Evolutionary conservation across 2,113 vertebrate species (phyloP).

Genomic region (Octodon degus): DNA sequence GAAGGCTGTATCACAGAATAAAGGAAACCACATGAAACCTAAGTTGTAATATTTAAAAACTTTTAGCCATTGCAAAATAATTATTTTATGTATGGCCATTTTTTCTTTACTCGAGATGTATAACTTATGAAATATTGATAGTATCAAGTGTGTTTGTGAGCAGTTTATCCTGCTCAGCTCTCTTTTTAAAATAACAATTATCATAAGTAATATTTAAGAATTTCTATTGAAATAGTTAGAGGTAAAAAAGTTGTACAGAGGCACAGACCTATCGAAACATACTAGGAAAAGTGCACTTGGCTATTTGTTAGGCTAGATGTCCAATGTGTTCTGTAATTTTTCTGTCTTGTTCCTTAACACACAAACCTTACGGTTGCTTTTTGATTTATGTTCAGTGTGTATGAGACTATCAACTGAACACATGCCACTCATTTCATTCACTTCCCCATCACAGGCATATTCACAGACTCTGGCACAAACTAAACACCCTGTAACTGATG

Average conservation of each 20-base stretch:
- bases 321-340: not conserved
- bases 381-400: not conserved
- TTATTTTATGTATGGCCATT: not conserved
- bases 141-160: not conserved
- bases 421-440: not conserved
- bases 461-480: not conserved
- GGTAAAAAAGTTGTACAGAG: not conserved
- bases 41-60: conserved; percentile 6
- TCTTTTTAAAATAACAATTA: conserved; percentile 5
- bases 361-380: not conserved
- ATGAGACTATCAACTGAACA: not conserved
- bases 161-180: not conserved
- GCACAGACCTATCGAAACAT: not conserved
- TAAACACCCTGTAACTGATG: not conserved
- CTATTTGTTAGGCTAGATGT: not conserved
- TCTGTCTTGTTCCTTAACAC: not conserved
- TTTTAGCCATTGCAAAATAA: not conserved
- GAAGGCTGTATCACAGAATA: not conserved
- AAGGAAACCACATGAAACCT: not conserved
- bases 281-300: not conserved
- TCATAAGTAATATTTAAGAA: not conserved
- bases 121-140: not conserved
- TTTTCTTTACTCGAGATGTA: not conserved
- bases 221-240: not conserved
- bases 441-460: not conserved